Evolutionary conservation across 2,797 vertebrate genomes (phyloP).

Genomic region (Danionella dracula): DNA sequence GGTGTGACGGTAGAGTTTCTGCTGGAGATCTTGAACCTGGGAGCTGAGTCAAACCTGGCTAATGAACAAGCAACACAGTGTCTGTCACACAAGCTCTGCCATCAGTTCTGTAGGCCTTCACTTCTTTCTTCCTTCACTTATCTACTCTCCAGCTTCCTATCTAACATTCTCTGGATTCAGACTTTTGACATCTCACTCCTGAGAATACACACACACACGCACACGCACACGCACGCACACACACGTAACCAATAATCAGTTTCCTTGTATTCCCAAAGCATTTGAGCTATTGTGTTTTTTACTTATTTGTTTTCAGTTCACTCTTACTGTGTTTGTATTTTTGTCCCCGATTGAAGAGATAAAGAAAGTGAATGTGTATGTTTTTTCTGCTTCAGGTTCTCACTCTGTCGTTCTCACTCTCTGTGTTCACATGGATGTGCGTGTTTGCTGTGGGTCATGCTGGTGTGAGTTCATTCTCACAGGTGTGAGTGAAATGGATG

Average conservation of each 20-base stretch:
- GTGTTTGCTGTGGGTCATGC: neutral
- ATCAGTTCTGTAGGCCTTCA: too few relatives aligned
- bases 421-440: neutral
- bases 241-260: too few relatives aligned
- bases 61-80: conserved; percentile 9
- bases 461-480: neutral
- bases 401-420: neutral
- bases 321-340: neutral
- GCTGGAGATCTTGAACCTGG: conserved; percentile 11
- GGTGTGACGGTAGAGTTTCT: conserved; percentile 9
- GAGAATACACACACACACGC: too few relatives aligned
- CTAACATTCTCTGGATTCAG: neutral
- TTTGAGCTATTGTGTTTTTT: too few relatives aligned
- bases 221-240: too few relatives aligned
- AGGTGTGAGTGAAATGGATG: neutral
- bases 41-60: conserved; percentile 10
- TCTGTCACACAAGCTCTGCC: neutral
- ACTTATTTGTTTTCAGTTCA: neutral
- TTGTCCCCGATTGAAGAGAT: neutral
- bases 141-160: neutral
- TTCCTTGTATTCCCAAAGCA: too few relatives aligned
- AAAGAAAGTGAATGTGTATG: neutral
- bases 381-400: neutral
- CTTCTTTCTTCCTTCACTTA: neutral
- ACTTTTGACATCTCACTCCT: too few relatives aligned